phyloP scores from a whole-genome alignment of 2,797 vertebrate genomes.

The Microctenopoma steveboyesi region DNA sequence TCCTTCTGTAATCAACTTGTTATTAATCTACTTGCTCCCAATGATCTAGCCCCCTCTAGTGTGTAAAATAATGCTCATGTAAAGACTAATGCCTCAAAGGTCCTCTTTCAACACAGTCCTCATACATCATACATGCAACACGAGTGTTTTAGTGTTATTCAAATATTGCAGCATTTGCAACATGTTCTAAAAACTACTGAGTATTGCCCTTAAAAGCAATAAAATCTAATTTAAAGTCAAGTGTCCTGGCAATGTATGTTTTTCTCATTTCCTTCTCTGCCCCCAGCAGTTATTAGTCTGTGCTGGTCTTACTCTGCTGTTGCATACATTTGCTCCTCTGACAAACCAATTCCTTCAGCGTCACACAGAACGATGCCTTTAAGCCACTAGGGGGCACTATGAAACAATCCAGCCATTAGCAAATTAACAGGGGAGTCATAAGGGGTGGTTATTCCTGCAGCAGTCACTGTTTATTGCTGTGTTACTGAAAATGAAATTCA shows the following conservation, averaged over 20 bases:
- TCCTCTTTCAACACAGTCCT: conserved; percentile 24
- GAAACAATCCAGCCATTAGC: conserved; percentile 75
- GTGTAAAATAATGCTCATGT: conserved; percentile 70
- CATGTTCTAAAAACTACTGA: conserved; percentile 11
- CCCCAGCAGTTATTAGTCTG: conserved; percentile 18
- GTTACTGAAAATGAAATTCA: conserved; percentile 69
- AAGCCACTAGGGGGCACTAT: conserved; percentile 80
- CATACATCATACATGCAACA: conserved; percentile 43
- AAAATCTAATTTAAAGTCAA: conserved; percentile 15
- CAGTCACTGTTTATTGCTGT: conserved; percentile 63
- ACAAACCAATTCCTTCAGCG: conserved; percentile 20
- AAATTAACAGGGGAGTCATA: conserved; percentile 72
- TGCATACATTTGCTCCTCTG: conserved; percentile 43
- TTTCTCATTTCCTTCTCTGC: conserved; percentile 4
- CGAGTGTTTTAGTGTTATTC: conserved; percentile 22
- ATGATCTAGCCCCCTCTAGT: conserved; percentile 83
- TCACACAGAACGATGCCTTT: conserved; percentile 4
- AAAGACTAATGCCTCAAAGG: conserved; percentile 27
- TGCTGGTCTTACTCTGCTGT: conserved; percentile 23
- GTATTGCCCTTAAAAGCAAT: conserved; percentile 14
- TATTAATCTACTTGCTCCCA: conserved; percentile 63
- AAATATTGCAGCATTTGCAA: conserved; percentile 25
- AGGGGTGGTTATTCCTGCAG: conserved; percentile 58
- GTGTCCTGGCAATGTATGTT: neutral
- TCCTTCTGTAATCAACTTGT: conserved; percentile 42